phyloP scores from a whole-genome alignment of 2,888 invertebrate species.

The Clivina fossor region DNA sequence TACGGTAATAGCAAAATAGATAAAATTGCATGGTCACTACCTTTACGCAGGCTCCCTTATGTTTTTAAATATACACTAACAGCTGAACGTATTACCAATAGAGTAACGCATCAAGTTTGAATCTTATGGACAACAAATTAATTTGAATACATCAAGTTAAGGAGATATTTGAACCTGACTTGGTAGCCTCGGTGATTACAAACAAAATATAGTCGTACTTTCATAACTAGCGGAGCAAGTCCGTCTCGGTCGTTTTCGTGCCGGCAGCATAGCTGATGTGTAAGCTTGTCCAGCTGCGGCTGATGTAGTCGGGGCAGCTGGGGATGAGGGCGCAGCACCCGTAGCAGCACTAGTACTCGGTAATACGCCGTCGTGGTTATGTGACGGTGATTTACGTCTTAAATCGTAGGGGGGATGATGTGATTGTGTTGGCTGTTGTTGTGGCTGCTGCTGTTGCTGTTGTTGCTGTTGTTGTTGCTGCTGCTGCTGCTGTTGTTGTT shows the following conservation, averaged over 20 bases:
- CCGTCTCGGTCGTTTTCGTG: conserved; percentile 81
- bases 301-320: conserved; percentile 56
- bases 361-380: conserved; percentile 63
- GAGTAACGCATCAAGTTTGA: no score
- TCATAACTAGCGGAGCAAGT: conserved; percentile 59
- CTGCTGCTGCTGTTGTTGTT: conserved; percentile 41
- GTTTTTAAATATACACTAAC: no score
- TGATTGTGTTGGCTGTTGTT: conserved; percentile 49
- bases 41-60: no score
- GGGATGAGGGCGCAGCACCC: conserved; percentile 55
- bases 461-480: conserved; percentile 52
- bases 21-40: no score
- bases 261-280: conserved; percentile 70
- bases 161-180: no score
- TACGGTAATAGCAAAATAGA: no score
- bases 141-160: no score
- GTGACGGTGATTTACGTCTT: conserved; percentile 80
- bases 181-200: no score
- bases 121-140: no score
- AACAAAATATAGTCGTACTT: no score
- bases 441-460: conserved; percentile 47
- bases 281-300: conserved; percentile 56
- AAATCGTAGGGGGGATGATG: conserved; percentile 91
- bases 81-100: no score
- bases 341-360: conserved; percentile 63